phyloP scores from a whole-genome alignment of 1,140 invertebrate genomes.

The Procambarus clarkii region DNA sequence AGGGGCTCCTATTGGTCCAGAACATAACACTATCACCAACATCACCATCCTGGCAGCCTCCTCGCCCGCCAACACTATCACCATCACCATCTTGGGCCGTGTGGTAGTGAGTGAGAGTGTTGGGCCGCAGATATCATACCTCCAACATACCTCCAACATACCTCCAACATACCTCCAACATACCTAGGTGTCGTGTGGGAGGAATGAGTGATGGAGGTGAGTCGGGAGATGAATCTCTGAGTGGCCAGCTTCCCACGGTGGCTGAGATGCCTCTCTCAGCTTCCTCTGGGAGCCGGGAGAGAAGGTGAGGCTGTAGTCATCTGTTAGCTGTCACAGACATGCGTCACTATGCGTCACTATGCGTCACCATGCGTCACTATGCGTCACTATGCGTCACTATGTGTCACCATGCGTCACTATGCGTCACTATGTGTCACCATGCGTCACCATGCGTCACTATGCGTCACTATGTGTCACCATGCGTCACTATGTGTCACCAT shows the following conservation, averaged over 20 bases:
- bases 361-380: no score
- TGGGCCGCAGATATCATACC: neutral
- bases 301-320: no score
- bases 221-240: no score
- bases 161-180: conserved; percentile 7
- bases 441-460: no score
- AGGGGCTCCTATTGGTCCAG: neutral
- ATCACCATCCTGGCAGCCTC: neutral
- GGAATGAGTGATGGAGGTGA: neutral
- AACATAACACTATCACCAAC: neutral
- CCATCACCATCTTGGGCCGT: neutral
- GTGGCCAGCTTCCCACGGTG: neutral
- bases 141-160: neutral
- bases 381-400: neutral
- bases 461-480: no score
- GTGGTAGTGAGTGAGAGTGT: neutral
- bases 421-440: neutral
- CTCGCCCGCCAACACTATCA: neutral
- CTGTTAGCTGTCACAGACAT: no score
- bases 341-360: no score
- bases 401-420: neutral
- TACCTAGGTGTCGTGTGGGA: neutral
- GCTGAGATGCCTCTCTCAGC: no score
- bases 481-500: no score
- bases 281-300: no score